Evolutionary conservation across 2,888 invertebrate species (phyloP).

Genomic region (Sympetrum striolatum): DNA sequence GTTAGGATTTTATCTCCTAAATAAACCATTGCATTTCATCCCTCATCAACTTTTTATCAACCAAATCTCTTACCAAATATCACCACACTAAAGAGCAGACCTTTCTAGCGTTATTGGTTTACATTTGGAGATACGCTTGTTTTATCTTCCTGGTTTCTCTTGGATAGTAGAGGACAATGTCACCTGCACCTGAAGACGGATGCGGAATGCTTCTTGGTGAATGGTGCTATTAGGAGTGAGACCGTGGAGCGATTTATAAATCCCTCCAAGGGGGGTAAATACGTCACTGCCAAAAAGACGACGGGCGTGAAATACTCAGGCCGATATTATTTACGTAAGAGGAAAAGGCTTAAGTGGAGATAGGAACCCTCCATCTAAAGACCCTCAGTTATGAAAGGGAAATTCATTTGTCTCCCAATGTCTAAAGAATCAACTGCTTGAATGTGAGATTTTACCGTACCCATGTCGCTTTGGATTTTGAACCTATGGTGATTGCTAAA

Average conservation of each 20-base stretch:
- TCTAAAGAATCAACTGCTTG: too few relatives aligned
- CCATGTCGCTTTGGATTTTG: too few relatives aligned
- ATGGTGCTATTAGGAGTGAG: background rate
- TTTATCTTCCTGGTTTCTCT: background rate
- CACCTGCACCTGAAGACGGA: background rate
- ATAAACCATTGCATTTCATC: too few relatives aligned
- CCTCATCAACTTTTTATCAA: too few relatives aligned
- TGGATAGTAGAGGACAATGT: background rate
- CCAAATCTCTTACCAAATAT: background rate
- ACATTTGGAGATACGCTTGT: background rate
- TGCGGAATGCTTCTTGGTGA: background rate
- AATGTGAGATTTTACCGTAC: too few relatives aligned
- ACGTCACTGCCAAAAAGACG: background rate
- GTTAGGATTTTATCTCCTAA: too few relatives aligned
- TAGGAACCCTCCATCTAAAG: too few relatives aligned
- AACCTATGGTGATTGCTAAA: too few relatives aligned
- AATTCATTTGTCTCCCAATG: too few relatives aligned
- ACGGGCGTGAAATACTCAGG: background rate
- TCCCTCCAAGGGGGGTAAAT: background rate
- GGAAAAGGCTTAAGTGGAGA: background rate
- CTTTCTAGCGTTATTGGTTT: background rate
- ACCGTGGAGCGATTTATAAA: background rate
- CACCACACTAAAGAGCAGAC: background rate
- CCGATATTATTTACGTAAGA: background rate
- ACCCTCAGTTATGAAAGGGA: too few relatives aligned